Evolutionary conservation across 1,140 invertebrate species (phyloP).

Genomic region (Coboldia fuscipes): DNA sequence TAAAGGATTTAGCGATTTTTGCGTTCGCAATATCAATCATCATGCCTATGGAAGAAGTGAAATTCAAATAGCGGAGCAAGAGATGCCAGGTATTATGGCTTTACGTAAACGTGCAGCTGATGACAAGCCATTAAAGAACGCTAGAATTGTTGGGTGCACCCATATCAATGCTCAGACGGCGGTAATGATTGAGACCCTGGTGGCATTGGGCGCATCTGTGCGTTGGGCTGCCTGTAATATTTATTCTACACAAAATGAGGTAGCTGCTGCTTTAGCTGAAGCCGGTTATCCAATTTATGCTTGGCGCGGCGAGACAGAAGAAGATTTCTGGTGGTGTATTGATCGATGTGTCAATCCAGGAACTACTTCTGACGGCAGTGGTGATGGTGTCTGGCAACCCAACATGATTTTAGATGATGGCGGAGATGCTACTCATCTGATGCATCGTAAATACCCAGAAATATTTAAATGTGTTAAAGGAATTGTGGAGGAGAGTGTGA

Average conservation of each 20-base stretch:
- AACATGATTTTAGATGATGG: constrained; percentile 98
- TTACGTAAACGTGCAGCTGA: constrained; percentile 71
- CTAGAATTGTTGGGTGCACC: constrained; percentile 91
- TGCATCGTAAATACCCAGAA: constrained; percentile 89
- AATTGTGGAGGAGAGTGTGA: constrained; percentile 95
- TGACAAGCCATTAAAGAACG: constrained; percentile 86
- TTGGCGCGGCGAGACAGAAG: constrained; percentile 89
- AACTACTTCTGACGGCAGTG: too few species aligned
- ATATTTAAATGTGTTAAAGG: constrained; percentile 94
- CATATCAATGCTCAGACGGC: constrained; percentile 97
- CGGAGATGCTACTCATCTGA: constrained; percentile 88
- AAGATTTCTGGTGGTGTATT: constrained; percentile 99
- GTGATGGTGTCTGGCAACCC: constrained; percentile 73
- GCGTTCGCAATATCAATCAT: constrained; percentile 72
- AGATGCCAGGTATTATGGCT: constrained; percentile 96
- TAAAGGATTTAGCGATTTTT: constrained; percentile 62
- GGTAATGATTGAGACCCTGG: constrained; percentile 83
- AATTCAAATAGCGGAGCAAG: constrained; percentile 97
- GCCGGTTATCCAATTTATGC: constrained; percentile 78
- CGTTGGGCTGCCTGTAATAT: constrained; percentile 97
- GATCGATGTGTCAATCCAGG: constrained; percentile 71
- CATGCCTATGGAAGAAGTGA: constrained; percentile 66
- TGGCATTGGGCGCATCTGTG: constrained; percentile 72
- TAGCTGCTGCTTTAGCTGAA: constrained; percentile 87
- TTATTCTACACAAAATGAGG: constrained; percentile 96